Evolutionary conservation across 2,113 vertebrate species (phyloP).

Genomic region (Lanius ludovicianus): DNA sequence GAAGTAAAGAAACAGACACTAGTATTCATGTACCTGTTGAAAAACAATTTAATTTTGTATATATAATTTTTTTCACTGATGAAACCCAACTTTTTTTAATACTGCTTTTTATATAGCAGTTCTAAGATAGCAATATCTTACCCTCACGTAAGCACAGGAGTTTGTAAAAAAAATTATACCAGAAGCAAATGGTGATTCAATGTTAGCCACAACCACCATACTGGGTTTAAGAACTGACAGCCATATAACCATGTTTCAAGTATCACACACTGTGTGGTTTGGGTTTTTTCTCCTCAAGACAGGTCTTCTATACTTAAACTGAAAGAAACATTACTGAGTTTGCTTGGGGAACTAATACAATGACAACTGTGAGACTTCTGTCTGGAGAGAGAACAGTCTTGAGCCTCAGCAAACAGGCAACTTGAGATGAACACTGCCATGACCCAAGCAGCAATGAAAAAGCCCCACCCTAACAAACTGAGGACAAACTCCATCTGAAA

Average conservation of each 20-base stretch:
- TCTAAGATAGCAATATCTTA: background rate
- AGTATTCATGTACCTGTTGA: background rate
- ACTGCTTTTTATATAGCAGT: background rate
- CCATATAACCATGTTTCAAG: background rate
- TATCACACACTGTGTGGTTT: background rate
- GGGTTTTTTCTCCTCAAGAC: background rate
- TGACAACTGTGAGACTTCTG: background rate
- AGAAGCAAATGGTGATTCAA: background rate
- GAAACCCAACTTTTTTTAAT: accelerated
- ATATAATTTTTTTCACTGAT: background rate
- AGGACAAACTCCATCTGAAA: background rate
- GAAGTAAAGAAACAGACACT: background rate
- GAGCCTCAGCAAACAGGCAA: background rate
- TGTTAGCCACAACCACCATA: background rate
- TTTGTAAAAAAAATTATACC: background rate
- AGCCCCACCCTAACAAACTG: background rate
- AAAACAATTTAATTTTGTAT: background rate
- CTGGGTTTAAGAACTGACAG: background rate
- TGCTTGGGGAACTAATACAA: background rate
- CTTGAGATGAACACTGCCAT: background rate
- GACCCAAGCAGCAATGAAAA: background rate
- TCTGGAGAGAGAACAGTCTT: background rate
- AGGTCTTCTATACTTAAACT: background rate
- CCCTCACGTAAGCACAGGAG: background rate
- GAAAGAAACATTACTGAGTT: background rate